These are phyloP conservation scores for Salmo trutta DNA, from an alignment of 2,797 vertebrate species.

Conservation along the genomic window DNA sequence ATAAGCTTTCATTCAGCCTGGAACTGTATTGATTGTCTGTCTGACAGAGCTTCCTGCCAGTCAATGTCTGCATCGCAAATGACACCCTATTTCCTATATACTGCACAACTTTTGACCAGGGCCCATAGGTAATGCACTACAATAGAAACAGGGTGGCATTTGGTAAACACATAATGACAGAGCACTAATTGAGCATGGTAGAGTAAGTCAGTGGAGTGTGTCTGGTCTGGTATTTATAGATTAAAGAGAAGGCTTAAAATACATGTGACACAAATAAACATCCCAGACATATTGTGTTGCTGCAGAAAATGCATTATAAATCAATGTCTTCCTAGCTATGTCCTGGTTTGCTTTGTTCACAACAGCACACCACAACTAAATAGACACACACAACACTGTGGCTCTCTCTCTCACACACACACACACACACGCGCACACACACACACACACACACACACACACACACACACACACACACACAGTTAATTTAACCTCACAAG, in stretches of 20 bases:
- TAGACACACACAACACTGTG: too few relatives aligned
- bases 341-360: background rate
- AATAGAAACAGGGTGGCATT: background rate
- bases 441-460: background rate
- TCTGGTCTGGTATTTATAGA: background rate
- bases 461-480: slow-evolving; percentile 1
- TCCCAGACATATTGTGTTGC: background rate
- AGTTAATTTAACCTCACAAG: background rate
- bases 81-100: background rate
- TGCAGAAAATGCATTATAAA: background rate
- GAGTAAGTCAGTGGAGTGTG: background rate
- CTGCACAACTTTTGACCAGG: background rate
- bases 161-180: background rate
- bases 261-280: background rate
- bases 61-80: background rate
- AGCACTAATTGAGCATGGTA: background rate
- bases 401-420: too few relatives aligned
- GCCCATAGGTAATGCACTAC: background rate
- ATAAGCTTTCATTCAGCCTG: background rate
- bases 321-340: background rate
- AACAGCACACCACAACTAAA: too few relatives aligned
- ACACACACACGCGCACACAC: background rate
- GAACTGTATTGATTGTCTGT: background rate
- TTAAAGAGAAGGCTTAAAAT: background rate
- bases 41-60: background rate